These are phyloP conservation scores for Pseudochirops corinnae DNA, from an alignment of 2,797 vertebrate species.

Conservation along the genomic window DNA sequence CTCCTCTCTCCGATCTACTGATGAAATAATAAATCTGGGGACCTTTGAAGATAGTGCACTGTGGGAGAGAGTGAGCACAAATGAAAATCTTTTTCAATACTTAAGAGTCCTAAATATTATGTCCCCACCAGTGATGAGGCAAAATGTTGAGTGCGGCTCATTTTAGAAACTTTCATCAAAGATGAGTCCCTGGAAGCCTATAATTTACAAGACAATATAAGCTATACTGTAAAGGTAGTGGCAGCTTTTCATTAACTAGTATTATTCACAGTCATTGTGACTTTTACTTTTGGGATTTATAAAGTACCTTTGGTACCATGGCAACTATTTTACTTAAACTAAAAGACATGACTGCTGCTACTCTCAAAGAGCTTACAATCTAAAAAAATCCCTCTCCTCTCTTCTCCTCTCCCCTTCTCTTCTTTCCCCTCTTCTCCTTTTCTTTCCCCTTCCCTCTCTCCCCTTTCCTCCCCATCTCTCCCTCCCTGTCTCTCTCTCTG, in stretches of 20 bases:
- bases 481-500: not conserved
- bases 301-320: constrained; percentile 70
- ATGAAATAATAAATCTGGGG: constrained; percentile 87
- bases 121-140: constrained; percentile 71
- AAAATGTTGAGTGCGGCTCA: constrained; percentile 61
- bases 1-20: constrained; percentile 83
- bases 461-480: too few relatives aligned
- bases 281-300: constrained; percentile 75
- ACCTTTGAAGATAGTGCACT: constrained; percentile 80
- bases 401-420: too few relatives aligned
- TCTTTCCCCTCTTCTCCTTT: fast-evolving
- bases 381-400: not conserved
- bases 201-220: constrained; percentile 57
- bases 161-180: constrained; percentile 70
- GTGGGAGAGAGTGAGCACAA: constrained; percentile 80
- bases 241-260: constrained; percentile 67
- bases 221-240: constrained; percentile 60
- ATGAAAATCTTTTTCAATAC: constrained; percentile 79
- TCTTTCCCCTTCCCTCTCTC: fast-evolving
- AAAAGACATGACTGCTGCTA: constrained; percentile 18
- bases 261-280: constrained; percentile 61
- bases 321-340: constrained; percentile 58
- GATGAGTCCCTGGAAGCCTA: constrained; percentile 57
- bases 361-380: constrained; percentile 50
- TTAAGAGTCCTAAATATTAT: constrained; percentile 82